A percentile compares a stretch with the other conserved stretches of the same genome.
phyloP scores from a whole-genome alignment of 1,140 invertebrate species.

The Macrostomum lignano region DNA sequence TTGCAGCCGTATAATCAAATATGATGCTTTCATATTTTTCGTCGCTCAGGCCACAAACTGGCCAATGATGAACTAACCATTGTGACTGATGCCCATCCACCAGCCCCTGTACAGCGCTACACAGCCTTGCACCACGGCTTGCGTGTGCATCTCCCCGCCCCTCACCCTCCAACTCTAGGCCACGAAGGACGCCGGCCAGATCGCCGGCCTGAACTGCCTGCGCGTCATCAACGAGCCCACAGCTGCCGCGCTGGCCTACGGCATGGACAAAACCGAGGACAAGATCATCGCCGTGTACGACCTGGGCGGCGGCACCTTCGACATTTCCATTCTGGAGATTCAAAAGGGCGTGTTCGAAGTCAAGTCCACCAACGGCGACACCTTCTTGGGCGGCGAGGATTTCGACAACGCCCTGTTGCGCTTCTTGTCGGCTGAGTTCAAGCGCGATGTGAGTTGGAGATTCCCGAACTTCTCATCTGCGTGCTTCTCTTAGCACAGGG shows the following conservation, averaged over 20 bases:
- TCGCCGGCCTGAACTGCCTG: conserved; percentile 69
- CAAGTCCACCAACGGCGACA: conserved; percentile 80
- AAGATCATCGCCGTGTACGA: conserved; percentile 37
- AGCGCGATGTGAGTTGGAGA: no score
- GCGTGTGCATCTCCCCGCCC: background rate
- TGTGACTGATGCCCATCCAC: no score
- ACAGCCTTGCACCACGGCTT: no score
- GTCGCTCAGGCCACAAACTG: no score
- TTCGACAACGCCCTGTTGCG: conserved; percentile 87
- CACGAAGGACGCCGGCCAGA: conserved; percentile 84
- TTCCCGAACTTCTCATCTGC: no score
- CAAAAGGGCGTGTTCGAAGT: conserved; percentile 78
- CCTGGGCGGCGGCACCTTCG: conserved; percentile 82
- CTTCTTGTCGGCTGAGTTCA: conserved; percentile 67
- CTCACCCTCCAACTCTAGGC: conserved; percentile 32
- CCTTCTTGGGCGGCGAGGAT: conserved; percentile 86
- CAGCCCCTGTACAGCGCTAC: no score
- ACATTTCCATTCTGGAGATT: conserved; percentile 75
- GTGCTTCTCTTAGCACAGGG: no score
- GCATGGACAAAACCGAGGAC: conserved; percentile 35
- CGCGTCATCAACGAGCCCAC: conserved; percentile 90
- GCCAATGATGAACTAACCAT: no score
- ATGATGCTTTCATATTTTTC: no score
- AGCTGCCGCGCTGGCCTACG: conserved; percentile 79
- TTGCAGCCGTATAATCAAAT: no score